Percentiles rank a stretch among this genome's conserved stretches.
phyloP scores from a whole-genome alignment of 2,113 vertebrate species.

The Siniperca chuatsi region DNA sequence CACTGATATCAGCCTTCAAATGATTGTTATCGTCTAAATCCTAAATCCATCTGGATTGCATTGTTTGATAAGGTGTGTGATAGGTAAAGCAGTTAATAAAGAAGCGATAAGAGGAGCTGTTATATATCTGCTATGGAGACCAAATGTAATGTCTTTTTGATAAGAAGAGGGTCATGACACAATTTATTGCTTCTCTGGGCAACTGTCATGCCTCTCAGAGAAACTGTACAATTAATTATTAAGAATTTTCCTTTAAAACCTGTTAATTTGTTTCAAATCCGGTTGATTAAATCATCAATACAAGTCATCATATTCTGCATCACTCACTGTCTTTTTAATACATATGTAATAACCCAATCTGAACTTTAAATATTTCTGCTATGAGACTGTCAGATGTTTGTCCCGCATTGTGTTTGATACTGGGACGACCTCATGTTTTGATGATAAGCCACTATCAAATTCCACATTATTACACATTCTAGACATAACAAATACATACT shows the following conservation, averaged over 20 bases:
- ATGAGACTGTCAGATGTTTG: not conserved
- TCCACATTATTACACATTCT: conserved; percentile 65
- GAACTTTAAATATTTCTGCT: not conserved
- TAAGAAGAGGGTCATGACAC: conserved; percentile 62
- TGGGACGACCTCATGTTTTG: conserved; percentile 33
- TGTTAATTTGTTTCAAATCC: not conserved
- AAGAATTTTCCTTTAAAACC: not conserved
- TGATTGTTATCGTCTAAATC: conserved; percentile 29
- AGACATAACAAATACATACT: conserved; percentile 75
- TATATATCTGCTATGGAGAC: conserved; percentile 56
- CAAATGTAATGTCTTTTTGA: conserved; percentile 65
- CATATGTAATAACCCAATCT: not conserved
- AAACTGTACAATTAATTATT: not conserved
- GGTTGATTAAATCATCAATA: not conserved
- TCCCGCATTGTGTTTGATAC: conserved; percentile 22
- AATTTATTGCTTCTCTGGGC: conserved; percentile 55
- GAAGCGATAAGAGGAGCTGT: conserved; percentile 59
- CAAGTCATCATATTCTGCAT: not conserved
- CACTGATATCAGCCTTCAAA: conserved; percentile 16
- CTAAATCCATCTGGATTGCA: conserved; percentile 30
- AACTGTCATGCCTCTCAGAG: conserved; percentile 19
- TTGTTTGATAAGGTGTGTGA: conserved; percentile 54
- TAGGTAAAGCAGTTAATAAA: conserved; percentile 71
- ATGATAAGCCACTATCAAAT: conserved; percentile 65
- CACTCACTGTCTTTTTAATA: not conserved